phyloP scores from a whole-genome alignment of 2,797 vertebrate species.

The Acropternis orthonyx region DNA sequence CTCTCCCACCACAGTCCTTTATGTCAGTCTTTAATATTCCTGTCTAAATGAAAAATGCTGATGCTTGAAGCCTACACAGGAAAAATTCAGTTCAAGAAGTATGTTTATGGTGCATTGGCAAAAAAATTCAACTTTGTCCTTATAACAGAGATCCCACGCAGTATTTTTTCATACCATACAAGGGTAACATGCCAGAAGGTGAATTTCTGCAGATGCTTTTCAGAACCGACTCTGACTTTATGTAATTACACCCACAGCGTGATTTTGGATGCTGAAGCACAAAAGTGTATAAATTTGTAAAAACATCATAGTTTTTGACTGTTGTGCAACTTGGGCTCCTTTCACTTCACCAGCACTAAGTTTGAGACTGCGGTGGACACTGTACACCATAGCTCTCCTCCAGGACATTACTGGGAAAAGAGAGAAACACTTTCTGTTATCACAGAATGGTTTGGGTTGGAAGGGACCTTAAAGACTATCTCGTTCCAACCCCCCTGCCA shows the following conservation, averaged over 20 bases:
- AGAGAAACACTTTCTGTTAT: not conserved
- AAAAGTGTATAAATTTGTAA: not conserved
- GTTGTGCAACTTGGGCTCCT: not conserved
- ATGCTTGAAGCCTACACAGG: not conserved
- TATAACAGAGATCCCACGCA: not conserved
- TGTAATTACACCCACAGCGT: not conserved
- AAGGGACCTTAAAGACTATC: not conserved
- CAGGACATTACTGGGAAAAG: not conserved
- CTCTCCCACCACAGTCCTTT: not conserved
- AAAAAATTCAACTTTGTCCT: not conserved
- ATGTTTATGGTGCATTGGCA: not conserved
- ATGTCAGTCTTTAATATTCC: not conserved
- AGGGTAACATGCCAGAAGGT: not conserved
- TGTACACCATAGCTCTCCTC: not conserved
- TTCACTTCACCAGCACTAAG: not conserved
- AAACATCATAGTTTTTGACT: not conserved
- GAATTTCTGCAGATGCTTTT: not conserved
- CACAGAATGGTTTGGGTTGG: not conserved
- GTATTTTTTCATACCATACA: not conserved
- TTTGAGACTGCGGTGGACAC: not conserved
- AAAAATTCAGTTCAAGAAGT: not conserved
- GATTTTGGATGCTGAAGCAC: not conserved
- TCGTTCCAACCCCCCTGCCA: not conserved
- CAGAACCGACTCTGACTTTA: not conserved
- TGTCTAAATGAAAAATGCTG: not conserved